Evolutionary conservation across 30 jellyfish, hydroid and myxozoan genomes (phyloP), one percentile per base, ranked within the genome.

Genomic region (Cassiopea xamachana): DNA sequence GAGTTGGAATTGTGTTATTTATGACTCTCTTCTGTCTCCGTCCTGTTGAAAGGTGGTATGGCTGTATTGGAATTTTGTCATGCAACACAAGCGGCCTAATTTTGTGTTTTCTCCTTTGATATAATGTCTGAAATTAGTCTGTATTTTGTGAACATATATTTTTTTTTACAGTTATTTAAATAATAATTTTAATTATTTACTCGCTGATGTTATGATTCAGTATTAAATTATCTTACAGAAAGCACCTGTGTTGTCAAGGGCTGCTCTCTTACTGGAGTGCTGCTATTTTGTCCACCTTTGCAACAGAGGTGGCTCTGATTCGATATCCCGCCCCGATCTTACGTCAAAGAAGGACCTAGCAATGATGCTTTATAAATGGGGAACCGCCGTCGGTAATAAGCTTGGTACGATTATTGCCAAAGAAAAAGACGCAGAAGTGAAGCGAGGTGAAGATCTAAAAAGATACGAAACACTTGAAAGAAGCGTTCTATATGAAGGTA

Each of bases 211-310:
- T 9, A 9, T 51, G 64, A 2, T 2, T 51, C 9, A 51, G 9
- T 51, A 51, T 51, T 51, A n/a, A 51, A 2, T 60, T 80, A 45
- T 68, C 67, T 82, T 86, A 59, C 79, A 96, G 99, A 96, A 89
- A 78, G 99, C 99, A 10, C 99, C 99, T 1, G 97, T 96, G 60
- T 89, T 96, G 73, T 85, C 99, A 2, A 87, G 99, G 69, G 98
- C 98, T 1, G 94, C 97, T 15, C 75, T 93, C 27, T 88, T 96
- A 51, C 83, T 96, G 17, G 99, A 96, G 58, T 82, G 97, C 60
- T 98, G 98, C 46, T 78, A 89, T 79, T 92, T 88, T 81, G 98
- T 96, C 4, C 92, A 89, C 79, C 62, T 47, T 2, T 96, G 99
- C 84, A 92, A 88, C 77, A 92, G 79, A 17, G 98, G 96, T 1